These are phyloP conservation scores for Anthophora plumipes DNA, from an alignment of 2,888 invertebrate genomes.

Conservation along the genomic window DNA sequence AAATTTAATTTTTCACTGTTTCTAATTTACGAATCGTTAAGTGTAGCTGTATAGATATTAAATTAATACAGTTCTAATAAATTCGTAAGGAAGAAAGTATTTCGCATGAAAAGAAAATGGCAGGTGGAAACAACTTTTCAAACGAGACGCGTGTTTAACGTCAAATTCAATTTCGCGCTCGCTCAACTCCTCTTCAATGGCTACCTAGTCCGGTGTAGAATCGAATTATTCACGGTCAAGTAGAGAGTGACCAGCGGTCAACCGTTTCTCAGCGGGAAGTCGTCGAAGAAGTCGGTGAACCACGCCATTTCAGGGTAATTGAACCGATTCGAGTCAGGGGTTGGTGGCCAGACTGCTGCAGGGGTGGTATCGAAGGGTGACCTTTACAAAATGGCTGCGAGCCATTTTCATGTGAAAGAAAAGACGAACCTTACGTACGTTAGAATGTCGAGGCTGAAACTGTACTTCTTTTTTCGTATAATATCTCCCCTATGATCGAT, in stretches of 20 bases:
- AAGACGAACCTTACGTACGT: neutral
- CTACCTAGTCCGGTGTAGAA: conserved; percentile 60
- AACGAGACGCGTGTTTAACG: conserved; percentile 42
- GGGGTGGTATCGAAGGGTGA: conserved; percentile 68
- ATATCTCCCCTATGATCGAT: neutral
- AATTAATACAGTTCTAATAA: too few species aligned
- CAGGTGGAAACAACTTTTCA: conserved; percentile 39
- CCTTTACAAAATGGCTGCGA: conserved; percentile 79
- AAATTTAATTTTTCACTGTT: too few species aligned
- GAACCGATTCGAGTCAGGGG: conserved; percentile 64
- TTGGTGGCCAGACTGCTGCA: conserved; percentile 66
- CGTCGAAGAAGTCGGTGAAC: conserved; percentile 63
- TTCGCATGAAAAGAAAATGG: neutral
- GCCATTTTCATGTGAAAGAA: conserved; percentile 74
- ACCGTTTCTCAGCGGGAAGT: conserved; percentile 78
- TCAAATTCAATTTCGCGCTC: conserved; percentile 64
- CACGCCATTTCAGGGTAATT: conserved; percentile 76
- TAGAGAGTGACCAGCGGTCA: conserved; percentile 82
- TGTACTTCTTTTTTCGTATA: neutral
- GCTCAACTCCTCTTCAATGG: conserved; percentile 55
- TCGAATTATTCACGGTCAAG: conserved; percentile 83
- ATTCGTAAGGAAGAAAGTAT: neutral
- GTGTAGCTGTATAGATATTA: neutral
- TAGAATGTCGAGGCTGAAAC: conserved; percentile 26
- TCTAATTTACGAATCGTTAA: too few species aligned